Conservation (phyloP, 2,113 vertebrate species). For the Megalops atlanticus region DNA sequence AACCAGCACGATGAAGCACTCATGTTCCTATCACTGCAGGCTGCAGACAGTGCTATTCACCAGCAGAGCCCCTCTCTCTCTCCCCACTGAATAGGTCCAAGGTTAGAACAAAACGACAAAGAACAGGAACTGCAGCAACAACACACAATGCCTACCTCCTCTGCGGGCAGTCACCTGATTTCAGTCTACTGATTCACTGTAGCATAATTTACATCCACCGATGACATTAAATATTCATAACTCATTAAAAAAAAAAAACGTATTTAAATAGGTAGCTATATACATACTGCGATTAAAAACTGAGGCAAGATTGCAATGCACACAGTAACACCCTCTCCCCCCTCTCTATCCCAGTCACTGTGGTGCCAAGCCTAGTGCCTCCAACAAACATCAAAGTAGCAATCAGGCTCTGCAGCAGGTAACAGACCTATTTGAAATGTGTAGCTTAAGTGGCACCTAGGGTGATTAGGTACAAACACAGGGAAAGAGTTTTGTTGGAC, state of each 20-base stretch:
- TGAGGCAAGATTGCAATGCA: neutral
- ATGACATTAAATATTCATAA: slow-evolving; percentile 30
- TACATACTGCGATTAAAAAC: slow-evolving; percentile 21
- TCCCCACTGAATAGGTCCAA: neutral
- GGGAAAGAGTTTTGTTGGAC: neutral
- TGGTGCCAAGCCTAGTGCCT: neutral
- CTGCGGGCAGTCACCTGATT: neutral
- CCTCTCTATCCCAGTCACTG: neutral
- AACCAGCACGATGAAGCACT: neutral
- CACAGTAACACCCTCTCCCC: neutral
- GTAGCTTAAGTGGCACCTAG: neutral
- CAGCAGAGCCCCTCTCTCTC: neutral
- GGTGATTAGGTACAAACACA: neutral
- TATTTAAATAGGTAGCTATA: slow-evolving; percentile 25
- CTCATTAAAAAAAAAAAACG: neutral
- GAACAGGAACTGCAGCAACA: slow-evolving; percentile 10
- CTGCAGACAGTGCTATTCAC: neutral
- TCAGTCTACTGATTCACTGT: neutral
- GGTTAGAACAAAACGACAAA: neutral
- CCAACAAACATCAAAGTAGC: no score
- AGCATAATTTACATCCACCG: slow-evolving; percentile 1
- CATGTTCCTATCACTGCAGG: neutral
- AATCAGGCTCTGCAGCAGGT: neutral
- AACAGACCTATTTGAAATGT: neutral
- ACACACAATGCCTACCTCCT: neutral